phyloP scores from a whole-genome alignment of 2,888 invertebrate species.

The Drosophila anceps region DNA sequence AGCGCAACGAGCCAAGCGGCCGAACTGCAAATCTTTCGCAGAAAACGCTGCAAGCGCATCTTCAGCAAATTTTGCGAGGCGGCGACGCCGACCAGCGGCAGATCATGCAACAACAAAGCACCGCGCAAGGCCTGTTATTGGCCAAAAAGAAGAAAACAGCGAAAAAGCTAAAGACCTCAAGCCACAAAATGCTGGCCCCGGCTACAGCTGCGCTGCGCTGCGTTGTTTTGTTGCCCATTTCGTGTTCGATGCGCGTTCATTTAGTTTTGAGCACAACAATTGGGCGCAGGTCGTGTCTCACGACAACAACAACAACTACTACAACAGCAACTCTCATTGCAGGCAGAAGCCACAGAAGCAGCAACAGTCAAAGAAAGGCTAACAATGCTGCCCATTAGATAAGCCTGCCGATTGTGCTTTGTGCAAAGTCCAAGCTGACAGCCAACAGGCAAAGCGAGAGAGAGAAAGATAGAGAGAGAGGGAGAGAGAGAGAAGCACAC shows the following conservation, averaged over 20 bases:
- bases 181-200: constrained; percentile 35
- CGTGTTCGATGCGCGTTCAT: constrained; percentile 79
- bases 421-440: constrained; percentile 41
- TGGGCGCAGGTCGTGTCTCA: constrained; percentile 80
- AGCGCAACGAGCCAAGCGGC: constrained; percentile 69
- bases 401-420: constrained; percentile 52
- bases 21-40: constrained; percentile 54
- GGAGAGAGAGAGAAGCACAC: background rate
- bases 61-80: constrained; percentile 64
- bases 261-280: constrained; percentile 74
- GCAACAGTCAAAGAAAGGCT: constrained; percentile 12
- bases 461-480: background rate
- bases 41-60: constrained; percentile 80
- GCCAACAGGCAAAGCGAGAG: background rate
- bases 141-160: constrained; percentile 19
- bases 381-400: constrained; percentile 61
- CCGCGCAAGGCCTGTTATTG: constrained; percentile 37
- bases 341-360: constrained; percentile 27
- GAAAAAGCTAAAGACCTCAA: constrained; percentile 47
- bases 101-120: constrained; percentile 56
- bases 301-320: constrained; percentile 67
- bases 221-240: constrained; percentile 52
- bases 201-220: constrained; percentile 23
- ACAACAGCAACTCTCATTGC: constrained; percentile 16
- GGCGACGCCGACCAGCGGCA: constrained; percentile 5